Evolutionary conservation across 2,888 invertebrate genomes (phyloP).

Genomic region (Monopis laevigella): DNA sequence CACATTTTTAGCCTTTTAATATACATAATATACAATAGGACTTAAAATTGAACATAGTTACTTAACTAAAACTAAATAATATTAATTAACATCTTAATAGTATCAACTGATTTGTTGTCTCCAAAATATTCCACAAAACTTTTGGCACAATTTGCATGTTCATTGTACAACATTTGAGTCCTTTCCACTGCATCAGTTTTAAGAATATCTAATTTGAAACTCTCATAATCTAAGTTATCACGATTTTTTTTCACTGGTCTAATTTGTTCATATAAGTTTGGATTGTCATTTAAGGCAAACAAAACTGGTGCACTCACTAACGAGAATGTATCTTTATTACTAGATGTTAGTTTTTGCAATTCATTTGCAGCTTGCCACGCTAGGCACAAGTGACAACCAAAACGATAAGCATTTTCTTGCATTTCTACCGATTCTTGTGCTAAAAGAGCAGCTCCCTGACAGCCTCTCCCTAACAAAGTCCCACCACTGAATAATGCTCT

Average conservation of each 20-base stretch:
- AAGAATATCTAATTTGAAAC: constrained; percentile 42
- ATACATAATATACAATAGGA: too few species aligned
- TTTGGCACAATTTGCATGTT: constrained; percentile 41
- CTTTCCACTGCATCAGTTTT: constrained; percentile 44
- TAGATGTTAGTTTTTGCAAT: constrained; percentile 54
- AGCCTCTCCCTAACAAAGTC: constrained; percentile 74
- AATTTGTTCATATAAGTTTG: constrained; percentile 65
- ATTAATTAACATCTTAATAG: constrained; percentile 47
- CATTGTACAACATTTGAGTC: constrained; percentile 36
- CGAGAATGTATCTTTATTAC: constrained; percentile 68
- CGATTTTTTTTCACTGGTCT: constrained; percentile 67
- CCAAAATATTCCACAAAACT: constrained; percentile 41
- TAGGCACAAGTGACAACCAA: constrained; percentile 82
- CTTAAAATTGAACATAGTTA: too few species aligned
- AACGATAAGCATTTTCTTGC: constrained; percentile 78
- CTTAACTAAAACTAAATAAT: constrained; percentile 31
- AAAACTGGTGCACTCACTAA: constrained; percentile 85
- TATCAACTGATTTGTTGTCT: constrained; percentile 39
- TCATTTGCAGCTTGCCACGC: constrained; percentile 78
- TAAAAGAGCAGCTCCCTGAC: constrained; percentile 80
- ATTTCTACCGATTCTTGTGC: constrained; percentile 72
- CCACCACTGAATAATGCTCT: constrained; percentile 78
- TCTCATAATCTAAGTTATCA: constrained; percentile 68
- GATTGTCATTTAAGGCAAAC: constrained; percentile 80
- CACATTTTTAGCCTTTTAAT: too few species aligned